These are phyloP conservation scores for Laterallus jamaicensis DNA, from an alignment of 2,113 vertebrate species.

Conservation along the genomic window DNA sequence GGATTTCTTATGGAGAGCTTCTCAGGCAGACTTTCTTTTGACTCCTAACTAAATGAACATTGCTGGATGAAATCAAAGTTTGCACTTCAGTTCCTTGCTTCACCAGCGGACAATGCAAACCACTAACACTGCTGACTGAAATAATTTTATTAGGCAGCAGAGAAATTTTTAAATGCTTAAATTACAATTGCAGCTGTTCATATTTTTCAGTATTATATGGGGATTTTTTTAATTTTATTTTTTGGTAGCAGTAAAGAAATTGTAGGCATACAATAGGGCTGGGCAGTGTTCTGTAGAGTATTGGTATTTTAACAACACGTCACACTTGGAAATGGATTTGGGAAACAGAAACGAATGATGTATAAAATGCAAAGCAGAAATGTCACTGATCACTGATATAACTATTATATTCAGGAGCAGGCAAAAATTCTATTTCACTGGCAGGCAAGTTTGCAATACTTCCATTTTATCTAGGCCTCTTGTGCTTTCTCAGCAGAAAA, in stretches of 20 bases:
- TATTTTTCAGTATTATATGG: background rate
- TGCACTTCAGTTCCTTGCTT: background rate
- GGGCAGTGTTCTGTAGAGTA: constrained; percentile 12
- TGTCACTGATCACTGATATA: constrained; percentile 44
- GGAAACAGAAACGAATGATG: background rate
- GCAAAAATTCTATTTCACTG: constrained; percentile 20
- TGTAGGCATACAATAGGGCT: background rate
- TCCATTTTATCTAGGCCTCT: constrained; percentile 12
- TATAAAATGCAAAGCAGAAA: constrained; percentile 55
- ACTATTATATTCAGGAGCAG: background rate
- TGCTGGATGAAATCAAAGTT: background rate
- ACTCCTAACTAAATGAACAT: background rate
- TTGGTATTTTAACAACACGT: background rate
- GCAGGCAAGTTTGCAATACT: background rate
- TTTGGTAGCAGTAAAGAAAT: background rate
- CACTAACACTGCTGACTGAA: background rate
- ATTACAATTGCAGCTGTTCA: background rate
- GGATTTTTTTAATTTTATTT: background rate
- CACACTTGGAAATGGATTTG: constrained; percentile 13
- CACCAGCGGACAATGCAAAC: background rate
- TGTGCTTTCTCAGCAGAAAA: constrained; percentile 46
- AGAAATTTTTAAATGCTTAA: constrained; percentile 19
- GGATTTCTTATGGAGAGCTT: background rate
- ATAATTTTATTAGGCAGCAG: constrained; percentile 1
- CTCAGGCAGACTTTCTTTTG: background rate